Conservation (phyloP, 2,797 vertebrate species). For the Coreius guichenoti region DNA sequence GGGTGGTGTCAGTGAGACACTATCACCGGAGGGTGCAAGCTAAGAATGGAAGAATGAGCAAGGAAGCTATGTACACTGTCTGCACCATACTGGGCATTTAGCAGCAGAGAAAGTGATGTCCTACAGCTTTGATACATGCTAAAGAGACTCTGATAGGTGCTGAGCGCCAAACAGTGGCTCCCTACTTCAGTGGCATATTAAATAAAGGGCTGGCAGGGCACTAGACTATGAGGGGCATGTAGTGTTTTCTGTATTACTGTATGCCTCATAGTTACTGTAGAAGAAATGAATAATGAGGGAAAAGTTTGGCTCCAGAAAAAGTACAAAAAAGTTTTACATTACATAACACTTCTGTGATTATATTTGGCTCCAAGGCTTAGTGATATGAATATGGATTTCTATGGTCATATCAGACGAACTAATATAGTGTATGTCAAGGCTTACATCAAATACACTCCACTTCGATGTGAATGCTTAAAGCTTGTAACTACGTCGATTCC, state of each 20-base stretch:
- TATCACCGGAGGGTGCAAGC: slow-evolving; percentile 41
- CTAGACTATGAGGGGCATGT: neutral
- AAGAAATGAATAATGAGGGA: slow-evolving; percentile 27
- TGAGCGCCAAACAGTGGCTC: slow-evolving; percentile 34
- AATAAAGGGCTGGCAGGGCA: slow-evolving; percentile 24
- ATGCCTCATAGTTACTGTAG: slow-evolving; percentile 13
- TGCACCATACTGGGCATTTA: slow-evolving; percentile 47
- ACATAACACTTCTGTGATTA: slow-evolving; percentile 24
- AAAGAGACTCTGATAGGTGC: slow-evolving; percentile 45
- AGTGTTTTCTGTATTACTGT: slow-evolving; percentile 7
- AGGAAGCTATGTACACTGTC: slow-evolving; percentile 27
- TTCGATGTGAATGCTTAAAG: slow-evolving; percentile 1
- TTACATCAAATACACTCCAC: slow-evolving; percentile 14
- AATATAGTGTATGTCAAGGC: neutral
- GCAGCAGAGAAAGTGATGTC: slow-evolving; percentile 13
- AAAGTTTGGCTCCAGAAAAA: slow-evolving; percentile 20
- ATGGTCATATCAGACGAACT: slow-evolving; percentile 10
- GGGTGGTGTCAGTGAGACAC: slow-evolving; percentile 13
- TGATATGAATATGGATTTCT: slow-evolving; percentile 26
- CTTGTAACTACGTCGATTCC: neutral
- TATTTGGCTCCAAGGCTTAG: slow-evolving; percentile 3
- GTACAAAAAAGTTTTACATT: slow-evolving; percentile 5
- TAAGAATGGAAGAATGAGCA: slow-evolving; percentile 24
- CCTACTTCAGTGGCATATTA: slow-evolving; percentile 20
- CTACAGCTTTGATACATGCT: slow-evolving; percentile 50